Percentiles rank a stretch among this genome's conserved stretches.
Conservation (phyloP, 53 echinoderm and acorn worm species). For the Henricia sp. region DNA sequence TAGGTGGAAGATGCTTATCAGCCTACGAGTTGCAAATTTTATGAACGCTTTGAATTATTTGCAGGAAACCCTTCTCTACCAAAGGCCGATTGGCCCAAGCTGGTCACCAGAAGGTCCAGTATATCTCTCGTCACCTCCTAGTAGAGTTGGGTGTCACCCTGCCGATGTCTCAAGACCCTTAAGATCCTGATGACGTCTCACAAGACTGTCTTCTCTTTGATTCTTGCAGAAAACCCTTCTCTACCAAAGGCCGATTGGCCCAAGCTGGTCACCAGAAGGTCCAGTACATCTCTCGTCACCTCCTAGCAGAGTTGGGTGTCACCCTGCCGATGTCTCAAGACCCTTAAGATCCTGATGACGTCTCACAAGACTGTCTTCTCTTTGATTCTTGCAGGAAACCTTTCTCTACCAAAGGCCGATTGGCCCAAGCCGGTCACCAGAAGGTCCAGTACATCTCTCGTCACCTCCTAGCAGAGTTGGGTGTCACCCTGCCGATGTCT, state of each 20-base stretch:
- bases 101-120: slow-evolving; percentile 94
- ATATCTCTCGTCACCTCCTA: slow-evolving; percentile 82
- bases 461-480: slow-evolving; percentile 91
- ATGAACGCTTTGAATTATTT: too few species aligned
- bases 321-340: slow-evolving; percentile 95
- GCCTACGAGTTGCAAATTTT: too few species aligned
- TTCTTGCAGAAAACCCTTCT: slow-evolving; percentile 87
- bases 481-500: slow-evolving; percentile 95
- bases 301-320: slow-evolving; percentile 85
- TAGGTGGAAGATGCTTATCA: too few species aligned
- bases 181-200: too few species aligned
- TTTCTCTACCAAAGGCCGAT: slow-evolving; percentile 93
- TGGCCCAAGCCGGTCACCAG: slow-evolving; percentile 84
- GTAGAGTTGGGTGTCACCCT: slow-evolving; percentile 91
- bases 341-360: too few species aligned
- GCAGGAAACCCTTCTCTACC: slow-evolving; percentile 92
- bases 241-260: slow-evolving; percentile 89
- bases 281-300: slow-evolving; percentile 87
- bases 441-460: slow-evolving; percentile 93
- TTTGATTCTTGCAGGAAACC: too few species aligned
- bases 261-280: slow-evolving; percentile 89
- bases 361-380: too few species aligned
- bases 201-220: too few species aligned
- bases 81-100: slow-evolving; percentile 80
- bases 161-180: slow-evolving; percentile 92